phyloP scores from a whole-genome alignment of 2,113 vertebrate species.

The Jacana jacana region DNA sequence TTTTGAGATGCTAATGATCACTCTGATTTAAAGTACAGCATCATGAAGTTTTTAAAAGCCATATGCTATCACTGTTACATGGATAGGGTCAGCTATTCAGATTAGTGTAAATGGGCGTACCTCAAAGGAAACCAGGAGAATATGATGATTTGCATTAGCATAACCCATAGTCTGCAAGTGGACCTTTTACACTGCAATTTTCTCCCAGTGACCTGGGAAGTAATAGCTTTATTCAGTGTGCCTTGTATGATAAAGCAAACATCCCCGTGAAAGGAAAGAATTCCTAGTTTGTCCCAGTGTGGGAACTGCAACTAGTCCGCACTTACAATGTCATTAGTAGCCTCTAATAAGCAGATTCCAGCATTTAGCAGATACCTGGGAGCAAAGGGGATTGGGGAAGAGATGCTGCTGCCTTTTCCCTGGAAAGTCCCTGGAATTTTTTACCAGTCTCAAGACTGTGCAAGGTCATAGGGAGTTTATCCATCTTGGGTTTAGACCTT shows the following conservation, averaged over 20 bases:
- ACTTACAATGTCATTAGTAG: neutral
- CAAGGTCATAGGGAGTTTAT: neutral
- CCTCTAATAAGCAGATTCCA: neutral
- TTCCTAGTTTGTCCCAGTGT: neutral
- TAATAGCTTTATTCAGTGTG: neutral
- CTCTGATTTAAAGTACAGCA: neutral
- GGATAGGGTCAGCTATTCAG: neutral
- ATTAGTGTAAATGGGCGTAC: neutral
- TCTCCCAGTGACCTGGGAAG: neutral
- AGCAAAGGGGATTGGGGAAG: neutral
- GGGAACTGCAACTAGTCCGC: neutral
- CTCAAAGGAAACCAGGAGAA: neutral
- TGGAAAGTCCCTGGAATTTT: neutral
- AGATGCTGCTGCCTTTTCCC: neutral
- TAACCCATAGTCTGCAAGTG: neutral
- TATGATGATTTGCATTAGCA: neutral
- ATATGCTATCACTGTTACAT: neutral
- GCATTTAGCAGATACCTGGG: neutral
- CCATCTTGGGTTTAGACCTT: neutral
- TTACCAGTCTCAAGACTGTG: neutral
- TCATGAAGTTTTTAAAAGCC: slow-evolving; percentile 15
- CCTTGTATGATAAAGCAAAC: neutral
- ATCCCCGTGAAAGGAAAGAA: neutral
- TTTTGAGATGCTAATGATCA: slow-evolving; percentile 47
- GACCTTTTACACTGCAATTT: neutral